Percentiles rank a stretch among this genome's conserved stretches.
Evolutionary conservation across 2,888 invertebrate genomes (phyloP).

Genomic region (Lapara coniferarum): DNA sequence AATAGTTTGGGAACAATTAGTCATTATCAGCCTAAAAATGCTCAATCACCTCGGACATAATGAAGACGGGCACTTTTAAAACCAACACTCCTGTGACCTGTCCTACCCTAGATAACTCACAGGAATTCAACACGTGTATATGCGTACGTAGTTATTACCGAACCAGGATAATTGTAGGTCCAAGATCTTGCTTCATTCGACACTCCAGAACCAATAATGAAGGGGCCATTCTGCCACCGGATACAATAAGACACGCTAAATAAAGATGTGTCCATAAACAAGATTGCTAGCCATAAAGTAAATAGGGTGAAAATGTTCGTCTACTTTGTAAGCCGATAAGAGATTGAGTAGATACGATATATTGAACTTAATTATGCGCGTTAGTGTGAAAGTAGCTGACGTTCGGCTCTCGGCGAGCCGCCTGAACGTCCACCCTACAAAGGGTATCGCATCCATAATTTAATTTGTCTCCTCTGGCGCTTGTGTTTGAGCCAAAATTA

Average conservation of each 20-base stretch:
- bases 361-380: conserved; percentile 49
- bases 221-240: no score
- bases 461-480: conserved; percentile 49
- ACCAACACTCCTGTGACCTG: no score
- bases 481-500: conserved; percentile 27
- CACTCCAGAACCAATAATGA: no score
- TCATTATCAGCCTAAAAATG: no score
- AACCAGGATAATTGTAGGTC: no score
- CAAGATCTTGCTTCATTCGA: no score
- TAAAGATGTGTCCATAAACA: background rate
- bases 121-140: no score
- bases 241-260: background rate
- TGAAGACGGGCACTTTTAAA: no score
- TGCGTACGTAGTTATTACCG: no score
- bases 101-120: no score
- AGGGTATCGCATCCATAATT: conserved; percentile 58
- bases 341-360: conserved; percentile 38
- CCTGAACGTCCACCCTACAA: conserved; percentile 43
- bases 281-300: background rate
- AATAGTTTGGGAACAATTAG: no score
- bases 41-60: no score
- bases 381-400: conserved; percentile 47
- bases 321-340: conserved; percentile 30
- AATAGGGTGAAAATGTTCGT: conserved; percentile 16
- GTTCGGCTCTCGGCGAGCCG: conserved; percentile 11